Evolutionary conservation across 2,113 vertebrate species (phyloP).

Genomic region (Cyprinodon variegatus): DNA sequence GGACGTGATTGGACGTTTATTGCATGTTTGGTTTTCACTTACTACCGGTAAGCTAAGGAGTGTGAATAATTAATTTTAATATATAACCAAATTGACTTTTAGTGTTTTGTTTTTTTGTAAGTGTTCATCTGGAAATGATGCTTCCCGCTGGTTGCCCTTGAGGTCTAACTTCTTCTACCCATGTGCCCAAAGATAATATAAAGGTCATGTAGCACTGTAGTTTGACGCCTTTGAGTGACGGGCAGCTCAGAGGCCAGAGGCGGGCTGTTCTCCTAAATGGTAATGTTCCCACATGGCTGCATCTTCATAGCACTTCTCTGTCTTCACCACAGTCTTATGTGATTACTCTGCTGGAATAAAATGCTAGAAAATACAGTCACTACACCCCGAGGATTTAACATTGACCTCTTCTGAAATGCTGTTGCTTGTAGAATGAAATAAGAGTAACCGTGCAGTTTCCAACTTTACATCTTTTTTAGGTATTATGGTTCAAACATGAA

Average conservation of each 20-base stretch:
- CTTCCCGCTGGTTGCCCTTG: constrained; percentile 1
- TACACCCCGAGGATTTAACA: neutral
- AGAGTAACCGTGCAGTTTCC: neutral
- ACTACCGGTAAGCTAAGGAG: constrained; percentile 1
- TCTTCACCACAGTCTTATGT: constrained; percentile 1
- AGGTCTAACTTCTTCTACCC: constrained; percentile 35
- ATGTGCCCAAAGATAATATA: constrained; percentile 27
- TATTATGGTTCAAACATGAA: neutral
- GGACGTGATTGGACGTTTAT: neutral
- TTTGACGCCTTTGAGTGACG: constrained; percentile 70
- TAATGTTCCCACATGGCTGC: constrained; percentile 77
- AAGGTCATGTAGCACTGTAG: constrained; percentile 69
- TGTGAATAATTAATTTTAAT: neutral
- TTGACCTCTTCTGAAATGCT: neutral
- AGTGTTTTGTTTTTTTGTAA: neutral
- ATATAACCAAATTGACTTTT: neutral
- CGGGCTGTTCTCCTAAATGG: constrained; percentile 61
- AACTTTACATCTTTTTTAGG: neutral
- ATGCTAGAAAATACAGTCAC: constrained; percentile 12
- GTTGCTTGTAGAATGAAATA: neutral
- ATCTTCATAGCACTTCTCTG: constrained; percentile 21
- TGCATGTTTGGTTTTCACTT: neutral
- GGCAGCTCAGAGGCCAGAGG: constrained; percentile 55
- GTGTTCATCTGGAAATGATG: neutral
- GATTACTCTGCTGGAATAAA: constrained; percentile 17